These are phyloP conservation scores for Chymomyza fuscimana DNA, from an alignment of 2,888 invertebrate species.

Conservation along the genomic window DNA sequence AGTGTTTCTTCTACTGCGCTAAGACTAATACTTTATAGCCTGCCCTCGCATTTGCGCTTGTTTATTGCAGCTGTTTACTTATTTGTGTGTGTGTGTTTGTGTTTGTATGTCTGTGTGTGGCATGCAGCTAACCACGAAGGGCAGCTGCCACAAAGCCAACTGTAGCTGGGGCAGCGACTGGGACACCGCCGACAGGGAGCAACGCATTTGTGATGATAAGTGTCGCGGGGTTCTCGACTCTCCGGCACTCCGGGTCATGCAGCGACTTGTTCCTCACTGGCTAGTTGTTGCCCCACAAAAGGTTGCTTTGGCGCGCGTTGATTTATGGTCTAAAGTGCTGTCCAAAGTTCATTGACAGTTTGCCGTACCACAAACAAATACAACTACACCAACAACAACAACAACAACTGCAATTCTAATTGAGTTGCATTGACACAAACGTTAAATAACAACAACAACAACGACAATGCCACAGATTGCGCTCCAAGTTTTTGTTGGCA, in stretches of 20 bases:
- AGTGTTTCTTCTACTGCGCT: too few relatives aligned
- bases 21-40: neutral
- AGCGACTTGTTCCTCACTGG: neutral
- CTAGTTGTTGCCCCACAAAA: neutral
- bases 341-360: slow-evolving; percentile 64
- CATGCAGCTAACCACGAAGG: neutral
- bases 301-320: slow-evolving; percentile 4
- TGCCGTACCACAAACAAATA: slow-evolving; percentile 3
- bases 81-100: slow-evolving; percentile 47
- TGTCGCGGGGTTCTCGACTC: neutral
- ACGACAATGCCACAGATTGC: neutral
- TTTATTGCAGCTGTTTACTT: slow-evolving; percentile 17
- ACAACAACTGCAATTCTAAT: slow-evolving; percentile 46
- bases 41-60: slow-evolving; percentile 22
- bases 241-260: neutral
- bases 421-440: slow-evolving; percentile 49
- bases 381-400: slow-evolving; percentile 16
- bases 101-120: slow-evolving; percentile 19
- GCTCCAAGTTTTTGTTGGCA: slow-evolving; percentile 30
- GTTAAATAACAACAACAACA: slow-evolving; percentile 13
- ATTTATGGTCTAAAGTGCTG: slow-evolving; percentile 1
- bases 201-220: neutral
- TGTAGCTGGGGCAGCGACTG: neutral
- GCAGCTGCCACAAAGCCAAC: neutral
- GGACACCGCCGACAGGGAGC: neutral